Evolutionary conservation across 1,140 invertebrate genomes (phyloP).

Genomic region (Drosophila suzukii): DNA sequence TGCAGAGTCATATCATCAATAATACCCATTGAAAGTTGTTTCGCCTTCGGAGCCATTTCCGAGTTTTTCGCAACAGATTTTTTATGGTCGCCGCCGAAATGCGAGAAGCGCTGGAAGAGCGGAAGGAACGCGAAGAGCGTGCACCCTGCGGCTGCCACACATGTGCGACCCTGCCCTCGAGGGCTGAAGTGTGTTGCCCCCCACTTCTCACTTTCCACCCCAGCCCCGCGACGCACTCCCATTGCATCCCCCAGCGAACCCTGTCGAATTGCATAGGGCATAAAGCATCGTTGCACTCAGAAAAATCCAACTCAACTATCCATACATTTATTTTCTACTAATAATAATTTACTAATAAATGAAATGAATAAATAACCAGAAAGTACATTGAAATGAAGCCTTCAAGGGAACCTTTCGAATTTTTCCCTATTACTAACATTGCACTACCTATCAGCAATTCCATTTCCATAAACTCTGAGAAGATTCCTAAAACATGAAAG

Average conservation of each 20-base stretch:
- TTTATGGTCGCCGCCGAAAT: constrained; percentile 54
- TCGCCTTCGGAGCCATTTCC: constrained; percentile 33
- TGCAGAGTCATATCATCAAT: background rate
- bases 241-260: constrained; percentile 17
- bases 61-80: constrained; percentile 55
- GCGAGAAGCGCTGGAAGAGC: constrained; percentile 21
- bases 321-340: background rate
- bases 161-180: constrained; percentile 29
- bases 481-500: too few relatives aligned
- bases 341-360: too few relatives aligned
- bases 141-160: constrained; percentile 47
- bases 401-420: too few relatives aligned
- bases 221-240: background rate
- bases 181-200: constrained; percentile 22
- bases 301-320: background rate
- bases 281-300: constrained; percentile 6
- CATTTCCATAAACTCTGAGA: too few relatives aligned
- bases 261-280: constrained; percentile 39
- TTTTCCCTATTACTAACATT: too few relatives aligned
- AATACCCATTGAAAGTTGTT: constrained; percentile 18
- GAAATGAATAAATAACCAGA: too few relatives aligned
- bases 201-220: background rate
- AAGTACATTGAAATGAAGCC: too few relatives aligned
- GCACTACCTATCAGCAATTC: too few relatives aligned
- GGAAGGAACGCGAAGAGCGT: constrained; percentile 22